Evolutionary conservation across 2,888 invertebrate species (phyloP), one percentile per base, ranked within the genome.

Genomic region (Scaptomyza tumidula): DNA sequence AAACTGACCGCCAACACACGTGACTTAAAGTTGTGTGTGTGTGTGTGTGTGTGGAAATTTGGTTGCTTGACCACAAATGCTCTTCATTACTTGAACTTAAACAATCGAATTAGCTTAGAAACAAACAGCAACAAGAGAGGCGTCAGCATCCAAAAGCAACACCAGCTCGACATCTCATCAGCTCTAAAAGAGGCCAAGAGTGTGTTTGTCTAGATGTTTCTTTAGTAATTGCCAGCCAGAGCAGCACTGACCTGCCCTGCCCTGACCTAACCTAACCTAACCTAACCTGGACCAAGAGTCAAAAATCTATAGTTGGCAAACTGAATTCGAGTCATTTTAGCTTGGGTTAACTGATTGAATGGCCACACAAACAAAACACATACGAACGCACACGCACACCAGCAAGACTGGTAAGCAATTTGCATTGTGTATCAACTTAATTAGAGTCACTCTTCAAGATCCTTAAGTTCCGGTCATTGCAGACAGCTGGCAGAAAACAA

Each of bases 51-150:
- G 29, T 45, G 39, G 19, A 19, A 19, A 19, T 41, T 27, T 58
- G 39, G 61, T 41, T 56, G 56, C 39, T 43, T 41, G 14, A 56
- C 61, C 61, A 53, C 63, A 72, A 67, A 66, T 45, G 55, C 71
- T 63, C 62, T 64, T 67, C 80, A 80, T 78, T 74, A 85, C 82
- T 74, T 80, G 68, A 55, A 68, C 72, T 64, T 58, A 83, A 86
- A 68, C 86, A 83, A 72, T 81, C 80, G 84, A 86, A 83, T 83
- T 76, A 80, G 68, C 68, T 66, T 39, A 10, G 59, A 75, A 65
- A 66, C 69, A 78, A 66, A 63, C 52, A 66, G 50, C 53, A 54
- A 52, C 59, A 62, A 49, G 44, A 66, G 73, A 66, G 73, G 62
- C 72, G 58, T 56, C 56, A 33, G 48, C 64, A 54, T 29, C 59